Conservation (phyloP, 2,113 vertebrate species). For the Leucosticte australis region DNA sequence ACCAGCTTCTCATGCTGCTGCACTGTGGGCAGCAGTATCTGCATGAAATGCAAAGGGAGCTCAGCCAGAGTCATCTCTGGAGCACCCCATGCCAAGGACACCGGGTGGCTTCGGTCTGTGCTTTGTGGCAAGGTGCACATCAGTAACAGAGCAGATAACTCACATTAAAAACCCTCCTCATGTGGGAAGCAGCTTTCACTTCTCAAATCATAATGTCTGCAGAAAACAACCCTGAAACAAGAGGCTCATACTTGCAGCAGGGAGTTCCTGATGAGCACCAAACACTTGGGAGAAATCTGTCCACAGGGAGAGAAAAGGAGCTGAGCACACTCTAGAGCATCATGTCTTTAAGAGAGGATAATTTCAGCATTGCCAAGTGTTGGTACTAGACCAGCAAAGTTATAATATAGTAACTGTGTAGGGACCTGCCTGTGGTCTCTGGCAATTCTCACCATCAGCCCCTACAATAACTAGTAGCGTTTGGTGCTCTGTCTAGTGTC, state of each 20-base stretch:
- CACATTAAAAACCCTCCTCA: not conserved
- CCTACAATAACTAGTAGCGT: conserved; percentile 79
- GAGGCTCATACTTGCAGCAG: not conserved
- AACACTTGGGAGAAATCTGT: not conserved
- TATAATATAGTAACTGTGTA: conserved; percentile 59
- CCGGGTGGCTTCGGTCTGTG: not conserved
- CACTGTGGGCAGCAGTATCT: not conserved
- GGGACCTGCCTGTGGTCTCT: conserved; percentile 66
- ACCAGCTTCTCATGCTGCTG: not conserved
- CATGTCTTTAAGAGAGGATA: conserved; percentile 13
- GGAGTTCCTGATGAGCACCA: not conserved
- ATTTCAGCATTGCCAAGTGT: conserved; percentile 51
- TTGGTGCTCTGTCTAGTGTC: conserved; percentile 76
- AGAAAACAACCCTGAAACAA: not conserved
- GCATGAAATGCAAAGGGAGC: not conserved
- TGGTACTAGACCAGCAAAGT: conserved; percentile 58
- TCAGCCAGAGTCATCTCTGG: not conserved
- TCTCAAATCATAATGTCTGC: not conserved
- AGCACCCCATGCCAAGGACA: not conserved
- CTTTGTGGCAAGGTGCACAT: not conserved
- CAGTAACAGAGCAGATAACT: not conserved
- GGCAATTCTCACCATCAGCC: conserved; percentile 80
- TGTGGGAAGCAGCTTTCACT: not conserved
- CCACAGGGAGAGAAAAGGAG: not conserved
- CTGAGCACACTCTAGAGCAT: not conserved